These are phyloP conservation scores for Panagrolaimus sp. DNA, from an alignment of 1,140 invertebrate genomes.

Conservation along the genomic window DNA sequence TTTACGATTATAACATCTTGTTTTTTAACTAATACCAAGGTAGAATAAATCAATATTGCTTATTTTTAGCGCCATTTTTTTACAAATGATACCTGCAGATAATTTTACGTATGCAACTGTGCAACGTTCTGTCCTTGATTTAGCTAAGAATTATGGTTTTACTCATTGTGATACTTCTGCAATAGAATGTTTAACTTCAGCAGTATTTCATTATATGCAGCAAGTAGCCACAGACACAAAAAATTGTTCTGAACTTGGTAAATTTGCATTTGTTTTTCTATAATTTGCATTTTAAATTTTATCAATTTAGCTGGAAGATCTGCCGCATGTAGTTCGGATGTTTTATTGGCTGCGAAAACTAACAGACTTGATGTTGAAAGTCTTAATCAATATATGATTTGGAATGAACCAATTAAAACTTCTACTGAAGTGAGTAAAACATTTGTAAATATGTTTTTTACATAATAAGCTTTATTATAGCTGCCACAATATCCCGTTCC, in stretches of 20 bases:
- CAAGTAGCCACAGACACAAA: background rate
- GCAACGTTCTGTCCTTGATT: conserved; percentile 1
- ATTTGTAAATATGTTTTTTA: background rate
- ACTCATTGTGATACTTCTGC: background rate
- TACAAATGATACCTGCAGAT: background rate
- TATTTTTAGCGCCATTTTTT: no score
- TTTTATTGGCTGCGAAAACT: background rate
- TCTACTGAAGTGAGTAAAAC: background rate
- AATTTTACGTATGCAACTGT: background rate
- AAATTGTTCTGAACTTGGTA: background rate
- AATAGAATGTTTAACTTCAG: background rate
- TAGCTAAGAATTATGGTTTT: conserved; percentile 5
- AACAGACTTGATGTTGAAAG: background rate
- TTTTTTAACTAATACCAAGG: background rate
- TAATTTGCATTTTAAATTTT: background rate
- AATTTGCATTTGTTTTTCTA: background rate
- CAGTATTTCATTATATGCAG: background rate
- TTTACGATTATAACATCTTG: background rate
- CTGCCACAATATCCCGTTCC: background rate
- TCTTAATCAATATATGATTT: conserved; percentile 1
- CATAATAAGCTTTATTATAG: background rate
- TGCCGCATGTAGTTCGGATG: background rate
- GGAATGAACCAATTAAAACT: background rate
- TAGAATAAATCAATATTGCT: background rate
- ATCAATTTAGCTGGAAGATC: conserved; percentile 6